Base-by-base conservation (phyloP, 2,888 invertebrate genomes). In the Cephus spinipes region DNA sequence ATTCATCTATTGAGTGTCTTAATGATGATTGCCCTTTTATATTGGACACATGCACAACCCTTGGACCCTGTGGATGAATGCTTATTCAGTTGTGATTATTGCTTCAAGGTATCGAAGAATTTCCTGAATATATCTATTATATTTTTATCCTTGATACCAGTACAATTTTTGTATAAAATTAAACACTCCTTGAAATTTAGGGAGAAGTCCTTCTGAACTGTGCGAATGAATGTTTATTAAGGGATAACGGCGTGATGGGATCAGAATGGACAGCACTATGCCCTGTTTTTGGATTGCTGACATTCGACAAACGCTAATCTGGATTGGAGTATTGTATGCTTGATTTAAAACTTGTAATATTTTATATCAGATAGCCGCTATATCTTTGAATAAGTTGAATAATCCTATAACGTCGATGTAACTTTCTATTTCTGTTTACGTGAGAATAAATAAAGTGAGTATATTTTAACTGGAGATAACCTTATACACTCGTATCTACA, bases 131-230 rank as follows among this genome's bases (percentile, higher is more conserved):
- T 40, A 40, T 40, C 40, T 40, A 6, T 40, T 40, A 23, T 15
- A 6, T 23, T 40, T 40, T 23, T 23, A 23, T 40, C 40, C 23
- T 40, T 23, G 6, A 6, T 40, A 15, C 23, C 15, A 23, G 1
- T 23, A 40, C 15, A 40, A 40, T 40, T 23, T 40, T 40, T 40
- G 6, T 15, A 23, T 40, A 40, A 23, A 40, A 23, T 23, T 15
- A 40, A 40, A 40, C 2, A 40, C 23, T 40, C 2, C 15, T 40
- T 40, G 40, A 4, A 40, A 40, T 23, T 30, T 32, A 69, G 69
- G 69, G 69, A 69, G 69, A 69, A n/a, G 69, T 69, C 69, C 32
- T 69, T 12, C 31, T 69, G 69, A 30, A 69, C 30, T 69, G 69
- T 31, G 69, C 69, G 12, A 69, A 69, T 15, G 31, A 69, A 12